Evolutionary conservation across 2,888 invertebrate species (phyloP), one percentile per base, ranked within the genome.

Genomic region (Xylota sylvarum): DNA sequence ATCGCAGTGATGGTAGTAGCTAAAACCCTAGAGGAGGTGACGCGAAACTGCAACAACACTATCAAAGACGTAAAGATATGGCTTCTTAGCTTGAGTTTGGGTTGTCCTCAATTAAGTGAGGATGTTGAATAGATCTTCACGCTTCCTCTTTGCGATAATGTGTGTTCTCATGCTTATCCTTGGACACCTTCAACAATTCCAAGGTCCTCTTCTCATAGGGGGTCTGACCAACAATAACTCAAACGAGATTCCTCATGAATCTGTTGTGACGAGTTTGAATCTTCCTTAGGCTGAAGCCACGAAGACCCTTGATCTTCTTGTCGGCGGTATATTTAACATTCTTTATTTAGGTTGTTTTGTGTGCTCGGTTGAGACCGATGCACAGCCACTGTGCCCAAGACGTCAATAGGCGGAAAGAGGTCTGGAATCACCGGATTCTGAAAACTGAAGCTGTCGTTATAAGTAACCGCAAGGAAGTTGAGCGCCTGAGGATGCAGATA

Each of bases 131-230:
- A 99, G 95, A 93, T 99, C 99, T 93, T 99, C 99, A 93, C 99
- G 97, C 98, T 99, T 99, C 97, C 97, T 98, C 95, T 99, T 99
- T 90, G 98, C 99, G 90, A 99, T 96, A 92, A 98, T 96, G 95
- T 99, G 99, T 90, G 98, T 98, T 90, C 99, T 99, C 92, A 89
- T 99, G 95, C 95, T 99, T 99, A 93, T 99, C 99, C 93, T 98
- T 98, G 78, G 98, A 98, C 88, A 99, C 98, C 94, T 98, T 98
- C 92, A 99, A 93, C 96, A 99, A 98, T 94, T 99, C 99, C 97
- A 99, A 98, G 89, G 97, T 97, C 89, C 99, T 95, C 94, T 98
- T 98, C 93, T 99, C 99, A 93, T 99, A 99, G 46, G 99, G 99
- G 88, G 99, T 32, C 3, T 99, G 99, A 73, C 99, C 99, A 89